Evolutionary conservation across 2,113 vertebrate species (phyloP).

Genomic region (Passerina amoena): DNA sequence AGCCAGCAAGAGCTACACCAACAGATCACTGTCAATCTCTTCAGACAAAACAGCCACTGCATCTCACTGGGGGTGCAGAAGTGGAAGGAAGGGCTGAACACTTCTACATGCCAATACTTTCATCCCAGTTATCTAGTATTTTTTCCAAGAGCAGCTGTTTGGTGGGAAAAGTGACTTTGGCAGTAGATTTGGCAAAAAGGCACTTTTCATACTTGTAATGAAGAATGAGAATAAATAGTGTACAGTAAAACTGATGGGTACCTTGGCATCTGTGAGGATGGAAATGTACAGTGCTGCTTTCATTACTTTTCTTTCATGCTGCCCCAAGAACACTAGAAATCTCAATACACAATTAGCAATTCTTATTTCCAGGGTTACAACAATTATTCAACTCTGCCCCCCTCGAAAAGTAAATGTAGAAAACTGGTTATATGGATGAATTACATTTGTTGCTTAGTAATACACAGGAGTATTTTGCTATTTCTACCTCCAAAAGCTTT

Average conservation of each 20-base stretch:
- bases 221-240: neutral
- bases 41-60: neutral
- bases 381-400: neutral
- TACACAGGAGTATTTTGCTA: neutral
- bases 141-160: neutral
- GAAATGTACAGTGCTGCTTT: rapidly evolving
- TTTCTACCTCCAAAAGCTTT: neutral
- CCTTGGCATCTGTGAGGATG: neutral
- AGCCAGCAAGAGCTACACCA: neutral
- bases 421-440: neutral
- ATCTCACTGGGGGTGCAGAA: neutral
- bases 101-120: neutral
- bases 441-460: neutral
- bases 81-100: neutral
- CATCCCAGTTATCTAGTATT: neutral
- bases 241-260: neutral
- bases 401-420: neutral
- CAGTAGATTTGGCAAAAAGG: neutral
- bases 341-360: neutral
- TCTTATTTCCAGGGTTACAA: neutral
- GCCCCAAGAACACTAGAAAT: neutral
- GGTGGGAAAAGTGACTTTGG: neutral
- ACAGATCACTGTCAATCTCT: too few relatives aligned
- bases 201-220: neutral
- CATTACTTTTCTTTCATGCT: neutral